Evolutionary conservation across 2,113 vertebrate genomes (phyloP).

Genomic region (Rhipidura dahli): DNA sequence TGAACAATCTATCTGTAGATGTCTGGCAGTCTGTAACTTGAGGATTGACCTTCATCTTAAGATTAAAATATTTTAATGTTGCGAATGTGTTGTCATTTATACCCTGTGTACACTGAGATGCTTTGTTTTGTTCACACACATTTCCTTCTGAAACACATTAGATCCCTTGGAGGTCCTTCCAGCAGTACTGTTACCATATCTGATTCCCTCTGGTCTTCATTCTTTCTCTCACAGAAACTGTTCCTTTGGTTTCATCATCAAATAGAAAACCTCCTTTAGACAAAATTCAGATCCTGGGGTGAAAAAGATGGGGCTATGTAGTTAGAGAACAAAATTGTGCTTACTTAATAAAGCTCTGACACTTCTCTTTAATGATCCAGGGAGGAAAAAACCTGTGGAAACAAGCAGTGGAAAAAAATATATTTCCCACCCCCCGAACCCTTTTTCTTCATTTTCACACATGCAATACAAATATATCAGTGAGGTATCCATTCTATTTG

Average conservation of each 20-base stretch:
- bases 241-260: not conserved
- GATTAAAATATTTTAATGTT: not conserved
- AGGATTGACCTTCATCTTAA: not conserved
- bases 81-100: not conserved
- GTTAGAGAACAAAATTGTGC: not conserved
- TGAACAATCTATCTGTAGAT: not conserved
- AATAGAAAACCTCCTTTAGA: not conserved
- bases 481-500: constrained; percentile 59
- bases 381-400: not conserved
- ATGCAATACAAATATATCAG: not conserved
- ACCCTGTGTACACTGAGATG: not conserved
- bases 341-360: not conserved
- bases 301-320: not conserved
- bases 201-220: not conserved
- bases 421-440: not conserved
- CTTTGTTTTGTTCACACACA: not conserved
- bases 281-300: not conserved
- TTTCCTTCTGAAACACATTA: not conserved
- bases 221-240: not conserved
- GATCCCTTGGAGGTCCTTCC: not conserved
- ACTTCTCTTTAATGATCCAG: not conserved
- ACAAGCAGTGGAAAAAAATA: not conserved
- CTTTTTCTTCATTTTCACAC: not conserved
- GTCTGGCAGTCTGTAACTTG: not conserved
- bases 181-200: not conserved